Base-by-base conservation (phyloP, 2,113 vertebrate species). In the Catharus minimus region DNA sequence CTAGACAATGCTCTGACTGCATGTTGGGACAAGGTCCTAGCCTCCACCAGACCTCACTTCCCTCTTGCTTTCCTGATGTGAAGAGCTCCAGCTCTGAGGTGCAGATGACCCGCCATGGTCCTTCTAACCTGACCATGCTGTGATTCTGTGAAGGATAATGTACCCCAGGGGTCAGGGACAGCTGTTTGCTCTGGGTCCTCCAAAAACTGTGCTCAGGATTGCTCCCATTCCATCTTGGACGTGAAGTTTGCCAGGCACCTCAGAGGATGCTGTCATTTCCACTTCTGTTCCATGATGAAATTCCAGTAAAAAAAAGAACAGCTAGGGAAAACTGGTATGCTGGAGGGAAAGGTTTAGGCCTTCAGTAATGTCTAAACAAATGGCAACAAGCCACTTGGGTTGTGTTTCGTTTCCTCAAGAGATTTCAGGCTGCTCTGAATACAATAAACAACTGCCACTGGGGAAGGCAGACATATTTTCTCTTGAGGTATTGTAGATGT, bases 331-430 rank as follows among this genome's bases (percentile, higher is more conserved):
- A 81, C n/a, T 5, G 1, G 58, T 68, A 50, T 87, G 55, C 19
- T 86, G 50, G 24, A 90, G 36, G 64, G 23, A 94, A 91, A 81
- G 12, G 38, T 78, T 90, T 58, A 85, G 62, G 41, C 49, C 57
- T 75, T 93, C 43, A n/a, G 50, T 43, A 61, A 56, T 11, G 58
- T 65, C 62, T 73, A 65, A 86, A 57, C 43, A 86, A 90, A 75
- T 53, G 73, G 69, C 86, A 90, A 82, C 23, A 62, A 78, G 73
- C 76, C 67, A 74, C 23, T 36, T 8, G 0, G 12, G 21, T 53
- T 80, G 52, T 9, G 1, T 23, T 79, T 80, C 50, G 0, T 82
- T 94, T 86, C 88, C 83, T 92, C 21, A 2, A 89, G 80, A 86
- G 80, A 89, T 62, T 84, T 74, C 83, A 87, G 49, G 41, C 39